These are phyloP conservation scores for Microcebus ravelobensis DNA, from an alignment of 2,113 vertebrate species.

Conservation along the genomic window DNA sequence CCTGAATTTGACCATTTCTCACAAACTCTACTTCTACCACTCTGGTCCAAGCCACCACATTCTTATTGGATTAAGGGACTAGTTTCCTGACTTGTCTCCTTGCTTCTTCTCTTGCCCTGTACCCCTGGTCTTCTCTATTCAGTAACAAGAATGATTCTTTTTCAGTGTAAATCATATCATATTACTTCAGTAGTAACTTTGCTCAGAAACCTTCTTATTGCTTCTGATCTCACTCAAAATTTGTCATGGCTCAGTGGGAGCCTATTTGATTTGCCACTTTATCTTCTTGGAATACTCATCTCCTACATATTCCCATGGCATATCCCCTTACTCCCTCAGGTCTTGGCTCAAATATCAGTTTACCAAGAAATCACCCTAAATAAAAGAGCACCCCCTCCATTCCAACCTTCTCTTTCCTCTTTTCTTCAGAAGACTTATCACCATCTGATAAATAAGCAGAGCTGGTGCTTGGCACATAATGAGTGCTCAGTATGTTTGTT, in stretches of 20 bases:
- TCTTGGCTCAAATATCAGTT: not conserved
- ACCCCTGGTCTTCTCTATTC: not conserved
- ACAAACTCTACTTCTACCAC: not conserved
- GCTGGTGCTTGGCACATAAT: not conserved
- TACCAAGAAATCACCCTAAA: not conserved
- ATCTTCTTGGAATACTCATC: not conserved
- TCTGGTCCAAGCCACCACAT: not conserved
- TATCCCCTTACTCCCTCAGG: not conserved
- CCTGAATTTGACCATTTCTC: not conserved
- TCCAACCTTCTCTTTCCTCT: not conserved
- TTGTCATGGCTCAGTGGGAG: not conserved
- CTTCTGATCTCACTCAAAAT: not conserved
- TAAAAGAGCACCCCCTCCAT: not conserved
- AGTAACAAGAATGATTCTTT: slow-evolving; percentile 3
- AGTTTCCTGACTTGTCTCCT: not conserved
- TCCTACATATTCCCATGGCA: not conserved
- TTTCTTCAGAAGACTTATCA: not conserved
- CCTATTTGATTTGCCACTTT: not conserved
- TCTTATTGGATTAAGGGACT: not conserved
- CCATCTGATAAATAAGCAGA: not conserved
- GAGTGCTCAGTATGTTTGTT: not conserved
- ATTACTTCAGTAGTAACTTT: not conserved
- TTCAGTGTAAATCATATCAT: slow-evolving; percentile 25
- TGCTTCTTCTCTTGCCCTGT: not conserved
- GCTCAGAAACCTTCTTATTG: not conserved